These are phyloP conservation scores for Gymnopithys bicolor DNA, from an alignment of 2,797 vertebrate genomes.

Conservation along the genomic window DNA sequence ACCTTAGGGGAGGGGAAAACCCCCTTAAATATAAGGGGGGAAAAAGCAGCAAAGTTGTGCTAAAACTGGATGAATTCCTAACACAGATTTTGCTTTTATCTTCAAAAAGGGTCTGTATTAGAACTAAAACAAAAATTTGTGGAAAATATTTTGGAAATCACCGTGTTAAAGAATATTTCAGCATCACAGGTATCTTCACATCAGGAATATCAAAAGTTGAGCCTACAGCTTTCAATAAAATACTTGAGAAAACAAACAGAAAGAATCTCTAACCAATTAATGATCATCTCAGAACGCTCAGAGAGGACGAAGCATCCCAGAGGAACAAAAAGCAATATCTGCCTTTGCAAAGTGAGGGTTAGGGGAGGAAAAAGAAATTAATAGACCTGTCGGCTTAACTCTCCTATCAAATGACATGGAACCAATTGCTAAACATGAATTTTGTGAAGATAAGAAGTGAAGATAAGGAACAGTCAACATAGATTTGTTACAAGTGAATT, in stretches of 20 bases:
- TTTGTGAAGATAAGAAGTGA: background rate
- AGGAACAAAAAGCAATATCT: slow-evolving; percentile 3
- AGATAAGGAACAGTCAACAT: background rate
- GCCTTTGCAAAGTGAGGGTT: background rate
- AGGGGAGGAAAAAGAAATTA: background rate
- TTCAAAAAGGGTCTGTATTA: background rate
- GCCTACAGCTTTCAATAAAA: background rate
- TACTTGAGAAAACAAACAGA: background rate
- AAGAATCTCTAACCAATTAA: background rate
- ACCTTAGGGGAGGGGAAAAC: background rate
- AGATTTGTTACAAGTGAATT: background rate
- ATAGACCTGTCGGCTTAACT: slow-evolving; percentile 29
- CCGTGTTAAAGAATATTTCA: background rate
- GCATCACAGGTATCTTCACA: background rate
- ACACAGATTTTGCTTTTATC: background rate
- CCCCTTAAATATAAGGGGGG: fast-evolving
- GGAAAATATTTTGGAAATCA: background rate
- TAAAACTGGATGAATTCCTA: background rate
- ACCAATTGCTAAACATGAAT: background rate
- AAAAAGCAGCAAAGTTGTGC: background rate
- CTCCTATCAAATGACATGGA: background rate
- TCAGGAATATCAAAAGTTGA: background rate
- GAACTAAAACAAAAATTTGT: background rate
- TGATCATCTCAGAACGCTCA: background rate
- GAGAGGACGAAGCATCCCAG: background rate